Evolutionary conservation across 1,140 invertebrate genomes (phyloP).

Genomic region (Drosophila funebris): DNA sequence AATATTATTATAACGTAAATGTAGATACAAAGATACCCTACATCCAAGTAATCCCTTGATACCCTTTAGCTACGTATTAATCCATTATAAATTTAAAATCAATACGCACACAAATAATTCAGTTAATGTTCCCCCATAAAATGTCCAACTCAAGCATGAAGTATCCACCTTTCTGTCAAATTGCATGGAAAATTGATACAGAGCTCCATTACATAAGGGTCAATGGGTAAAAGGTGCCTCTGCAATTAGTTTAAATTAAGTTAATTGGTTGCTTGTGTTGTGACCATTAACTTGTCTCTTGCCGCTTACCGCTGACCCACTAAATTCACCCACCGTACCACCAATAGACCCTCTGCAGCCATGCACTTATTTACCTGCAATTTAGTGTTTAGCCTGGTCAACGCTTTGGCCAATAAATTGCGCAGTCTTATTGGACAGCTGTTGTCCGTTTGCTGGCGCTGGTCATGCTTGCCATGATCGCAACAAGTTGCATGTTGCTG

Average conservation of each 20-base stretch:
- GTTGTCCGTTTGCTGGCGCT: not conserved
- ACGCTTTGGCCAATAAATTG: conserved; percentile 30
- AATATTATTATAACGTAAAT: too few species aligned
- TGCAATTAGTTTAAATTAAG: conserved; percentile 58
- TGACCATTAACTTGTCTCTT: not conserved
- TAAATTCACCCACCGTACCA: not conserved
- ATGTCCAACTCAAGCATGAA: not conserved
- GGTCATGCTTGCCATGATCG: too few species aligned
- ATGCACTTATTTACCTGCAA: not conserved
- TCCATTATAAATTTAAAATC: not conserved
- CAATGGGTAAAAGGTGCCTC: conserved; percentile 50
- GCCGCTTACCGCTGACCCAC: not conserved
- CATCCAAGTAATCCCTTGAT: too few species aligned
- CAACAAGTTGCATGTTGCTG: conserved; percentile 27
- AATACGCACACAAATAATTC: not conserved
- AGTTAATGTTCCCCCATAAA: not conserved
- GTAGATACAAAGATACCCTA: too few species aligned
- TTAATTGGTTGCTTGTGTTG: conserved; percentile 56
- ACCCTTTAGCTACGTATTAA: too few species aligned
- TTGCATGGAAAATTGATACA: not conserved
- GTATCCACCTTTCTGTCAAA: not conserved
- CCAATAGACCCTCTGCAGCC: not conserved
- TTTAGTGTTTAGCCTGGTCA: not conserved
- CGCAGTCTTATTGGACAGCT: conserved; percentile 20
- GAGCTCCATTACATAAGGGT: not conserved